Evolutionary conservation across 2,797 vertebrate species (phyloP).

Genomic region (Linurgus olivaceus): DNA sequence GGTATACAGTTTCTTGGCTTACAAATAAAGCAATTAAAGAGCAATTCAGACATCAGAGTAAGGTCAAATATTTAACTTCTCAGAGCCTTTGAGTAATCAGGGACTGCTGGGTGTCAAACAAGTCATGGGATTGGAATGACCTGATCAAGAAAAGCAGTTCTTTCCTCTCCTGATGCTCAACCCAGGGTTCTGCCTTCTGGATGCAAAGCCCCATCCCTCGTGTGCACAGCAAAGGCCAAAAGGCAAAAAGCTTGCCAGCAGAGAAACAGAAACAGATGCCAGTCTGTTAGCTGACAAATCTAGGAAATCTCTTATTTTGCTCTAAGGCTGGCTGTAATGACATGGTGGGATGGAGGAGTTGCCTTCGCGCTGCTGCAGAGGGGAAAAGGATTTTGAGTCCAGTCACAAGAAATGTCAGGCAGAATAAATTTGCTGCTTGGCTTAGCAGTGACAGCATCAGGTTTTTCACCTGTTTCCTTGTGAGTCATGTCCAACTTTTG

Average conservation of each 20-base stretch:
- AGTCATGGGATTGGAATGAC: not conserved
- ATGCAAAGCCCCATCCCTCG: not conserved
- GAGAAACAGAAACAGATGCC: not conserved
- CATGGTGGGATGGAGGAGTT: not conserved
- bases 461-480: conserved; percentile 1
- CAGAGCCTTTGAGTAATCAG: not conserved
- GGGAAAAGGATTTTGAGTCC: not conserved
- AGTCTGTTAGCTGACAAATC: not conserved
- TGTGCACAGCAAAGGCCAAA: not conserved
- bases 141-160: not conserved
- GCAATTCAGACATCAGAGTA: not conserved
- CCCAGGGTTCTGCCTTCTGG: not conserved
- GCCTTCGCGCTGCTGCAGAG: not conserved
- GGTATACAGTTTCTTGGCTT: not conserved
- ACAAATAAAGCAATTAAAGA: not conserved
- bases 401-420: not conserved
- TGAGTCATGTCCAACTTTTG: not conserved
- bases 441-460: not conserved
- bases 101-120: not conserved
- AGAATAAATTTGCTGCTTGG: not conserved
- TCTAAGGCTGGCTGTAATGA: not conserved
- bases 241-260: not conserved
- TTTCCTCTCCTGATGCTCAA: not conserved
- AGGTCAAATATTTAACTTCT: conserved; percentile 5
- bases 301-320: not conserved